A percentile compares a stretch with the other conserved stretches of the same genome.
Conservation (phyloP, 2,888 invertebrate species). For the Ypsolopha sequella region DNA sequence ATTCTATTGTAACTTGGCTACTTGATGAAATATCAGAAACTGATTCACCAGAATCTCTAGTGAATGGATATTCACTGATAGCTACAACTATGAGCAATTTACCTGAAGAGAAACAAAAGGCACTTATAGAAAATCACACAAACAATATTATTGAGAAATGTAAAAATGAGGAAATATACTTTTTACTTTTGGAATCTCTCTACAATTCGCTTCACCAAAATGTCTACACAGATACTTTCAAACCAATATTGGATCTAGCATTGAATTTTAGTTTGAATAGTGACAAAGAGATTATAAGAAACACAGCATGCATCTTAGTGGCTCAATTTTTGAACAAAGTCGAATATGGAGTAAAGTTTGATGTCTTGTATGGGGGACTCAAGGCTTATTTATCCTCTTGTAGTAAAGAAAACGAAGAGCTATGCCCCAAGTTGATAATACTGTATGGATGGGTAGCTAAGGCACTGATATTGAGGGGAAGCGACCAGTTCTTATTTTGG, state of each 20-base stretch:
- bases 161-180: conserved; percentile 30
- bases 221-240: conserved; percentile 34
- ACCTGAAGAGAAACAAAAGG: conserved; percentile 35
- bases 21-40: conserved; percentile 29
- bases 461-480: conserved; percentile 46
- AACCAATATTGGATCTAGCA: conserved; percentile 40
- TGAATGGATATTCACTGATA: conserved; percentile 39
- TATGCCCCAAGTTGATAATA: conserved; percentile 36
- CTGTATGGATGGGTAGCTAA: conserved; percentile 56
- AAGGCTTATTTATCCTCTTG: conserved; percentile 30
- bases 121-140: conserved; percentile 33
- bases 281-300: conserved; percentile 32
- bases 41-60: conserved; percentile 24
- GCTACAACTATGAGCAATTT: conserved; percentile 45
- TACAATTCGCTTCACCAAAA: conserved; percentile 55
- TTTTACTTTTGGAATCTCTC: conserved; percentile 62
- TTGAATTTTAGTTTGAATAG: conserved; percentile 40
- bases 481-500: conserved; percentile 48
- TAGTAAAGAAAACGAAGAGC: conserved; percentile 21
- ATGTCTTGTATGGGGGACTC: conserved; percentile 40
- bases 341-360: conserved; percentile 45
- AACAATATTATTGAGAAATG: conserved; percentile 30
- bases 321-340: conserved; percentile 73
- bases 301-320: conserved; percentile 57
- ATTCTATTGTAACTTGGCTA: conserved; percentile 46